Percentiles rank a stretch among this genome's conserved stretches.
Evolutionary conservation across 2,113 vertebrate genomes (phyloP).

Genomic region (Fregata magnificens): DNA sequence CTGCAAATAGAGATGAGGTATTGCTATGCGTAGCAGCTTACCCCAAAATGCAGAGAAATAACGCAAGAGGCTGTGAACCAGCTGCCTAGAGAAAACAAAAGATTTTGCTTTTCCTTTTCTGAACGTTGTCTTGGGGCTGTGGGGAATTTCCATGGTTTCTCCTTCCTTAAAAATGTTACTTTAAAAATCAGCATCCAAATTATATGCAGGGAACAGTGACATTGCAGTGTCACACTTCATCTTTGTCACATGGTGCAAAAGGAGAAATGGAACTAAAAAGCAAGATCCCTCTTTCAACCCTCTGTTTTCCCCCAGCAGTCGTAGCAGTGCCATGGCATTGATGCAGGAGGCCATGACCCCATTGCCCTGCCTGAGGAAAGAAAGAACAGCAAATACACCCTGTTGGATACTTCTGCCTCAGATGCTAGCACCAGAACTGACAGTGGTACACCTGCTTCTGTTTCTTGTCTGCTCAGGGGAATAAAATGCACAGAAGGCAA

Average conservation of each 20-base stretch:
- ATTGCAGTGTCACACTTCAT: not conserved
- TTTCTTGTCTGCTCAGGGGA: not conserved
- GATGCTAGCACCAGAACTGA: not conserved
- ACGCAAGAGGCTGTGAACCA: not conserved
- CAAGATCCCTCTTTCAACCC: not conserved
- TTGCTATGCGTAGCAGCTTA: not conserved
- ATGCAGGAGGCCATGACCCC: not conserved
- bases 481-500: not conserved
- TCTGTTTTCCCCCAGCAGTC: not conserved
- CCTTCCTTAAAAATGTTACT: not conserved
- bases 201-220: not conserved
- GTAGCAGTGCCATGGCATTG: not conserved
- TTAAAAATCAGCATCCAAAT: not conserved
- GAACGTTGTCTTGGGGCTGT: not conserved
- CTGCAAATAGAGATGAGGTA: not conserved
- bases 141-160: not conserved
- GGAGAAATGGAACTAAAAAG: not conserved
- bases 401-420: not conserved
- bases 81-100: not conserved
- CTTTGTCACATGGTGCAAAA: not conserved
- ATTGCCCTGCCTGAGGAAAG: not conserved
- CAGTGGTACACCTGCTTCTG: conserved; percentile 26
- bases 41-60: not conserved
- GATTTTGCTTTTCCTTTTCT: not conserved
- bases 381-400: not conserved